Conservation (phyloP, 2,113 vertebrate species). For the Ochotona curzoniae region DNA sequence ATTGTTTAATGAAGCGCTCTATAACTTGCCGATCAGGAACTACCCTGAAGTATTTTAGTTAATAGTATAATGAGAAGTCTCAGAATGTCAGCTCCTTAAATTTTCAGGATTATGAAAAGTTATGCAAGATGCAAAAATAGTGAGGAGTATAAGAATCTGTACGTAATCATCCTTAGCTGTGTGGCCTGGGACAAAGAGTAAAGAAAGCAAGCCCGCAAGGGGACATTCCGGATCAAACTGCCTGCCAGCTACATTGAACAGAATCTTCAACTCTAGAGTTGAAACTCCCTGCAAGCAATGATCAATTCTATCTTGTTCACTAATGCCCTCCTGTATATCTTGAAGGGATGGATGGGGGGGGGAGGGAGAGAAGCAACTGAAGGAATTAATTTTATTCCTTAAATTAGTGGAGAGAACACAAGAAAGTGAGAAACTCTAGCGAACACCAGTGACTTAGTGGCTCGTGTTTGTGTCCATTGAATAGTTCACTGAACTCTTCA, state of each 20-base stretch:
- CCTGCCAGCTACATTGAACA: neutral
- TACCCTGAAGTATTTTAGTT: slow-evolving; percentile 29
- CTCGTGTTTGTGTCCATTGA: neutral
- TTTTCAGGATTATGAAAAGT: neutral
- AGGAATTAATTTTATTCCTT: neutral
- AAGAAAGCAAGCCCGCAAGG: neutral
- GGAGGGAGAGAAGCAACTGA: neutral
- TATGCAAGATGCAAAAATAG: neutral
- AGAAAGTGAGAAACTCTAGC: neutral
- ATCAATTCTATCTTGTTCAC: neutral
- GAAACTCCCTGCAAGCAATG: neutral
- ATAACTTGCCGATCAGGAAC: neutral
- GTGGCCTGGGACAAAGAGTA: neutral
- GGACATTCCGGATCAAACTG: slow-evolving; percentile 23
- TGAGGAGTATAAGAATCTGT: neutral
- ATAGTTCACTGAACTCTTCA: neutral
- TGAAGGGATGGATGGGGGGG: slow-evolving; percentile 6
- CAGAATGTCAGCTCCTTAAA: neutral
- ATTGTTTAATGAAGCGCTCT: slow-evolving; percentile 32
- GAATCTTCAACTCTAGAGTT: slow-evolving; percentile 8
- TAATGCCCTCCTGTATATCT: neutral
- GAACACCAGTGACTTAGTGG: neutral
- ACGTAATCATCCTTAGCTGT: neutral
- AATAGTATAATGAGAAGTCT: neutral
- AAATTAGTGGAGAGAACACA: neutral